phyloP scores from a whole-genome alignment of 2,888 invertebrate genomes.

The Lasioglossum marginatum region DNA sequence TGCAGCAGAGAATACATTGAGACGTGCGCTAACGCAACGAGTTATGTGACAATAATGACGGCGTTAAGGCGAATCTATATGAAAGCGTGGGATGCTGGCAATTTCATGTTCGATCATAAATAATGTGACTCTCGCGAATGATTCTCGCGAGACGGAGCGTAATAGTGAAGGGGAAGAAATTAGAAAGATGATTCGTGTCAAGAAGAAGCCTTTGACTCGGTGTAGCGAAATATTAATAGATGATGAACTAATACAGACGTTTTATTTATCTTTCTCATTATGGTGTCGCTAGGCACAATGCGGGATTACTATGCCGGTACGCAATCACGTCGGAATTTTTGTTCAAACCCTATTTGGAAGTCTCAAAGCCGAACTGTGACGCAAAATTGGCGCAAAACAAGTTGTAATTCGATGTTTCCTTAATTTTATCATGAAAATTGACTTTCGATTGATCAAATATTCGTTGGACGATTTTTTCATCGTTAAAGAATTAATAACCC shows the following conservation, averaged over 20 bases:
- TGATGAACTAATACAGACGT: conserved; percentile 38
- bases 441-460: neutral
- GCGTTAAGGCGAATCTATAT: conserved; percentile 43
- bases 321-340: neutral
- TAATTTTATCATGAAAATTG: neutral
- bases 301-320: neutral
- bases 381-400: neutral
- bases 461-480: neutral
- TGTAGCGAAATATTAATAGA: conserved; percentile 45
- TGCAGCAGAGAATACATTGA: conserved; percentile 9
- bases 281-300: neutral
- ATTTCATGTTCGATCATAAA: conserved; percentile 63
- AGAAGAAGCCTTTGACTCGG: conserved; percentile 29
- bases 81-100: conserved; percentile 55
- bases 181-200: conserved; percentile 49
- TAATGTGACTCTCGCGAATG: conserved; percentile 46
- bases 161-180: conserved; percentile 52
- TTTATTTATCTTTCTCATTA: conserved; percentile 4
- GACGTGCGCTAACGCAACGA: conserved; percentile 29
- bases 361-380: neutral
- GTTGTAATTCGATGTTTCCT: neutral
- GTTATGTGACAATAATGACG: conserved; percentile 54
- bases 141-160: conserved; percentile 30
- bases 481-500: neutral
- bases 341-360: neutral